These are phyloP conservation scores for Anticlea derivata DNA, from an alignment of 2,888 invertebrate species.

Conservation along the genomic window DNA sequence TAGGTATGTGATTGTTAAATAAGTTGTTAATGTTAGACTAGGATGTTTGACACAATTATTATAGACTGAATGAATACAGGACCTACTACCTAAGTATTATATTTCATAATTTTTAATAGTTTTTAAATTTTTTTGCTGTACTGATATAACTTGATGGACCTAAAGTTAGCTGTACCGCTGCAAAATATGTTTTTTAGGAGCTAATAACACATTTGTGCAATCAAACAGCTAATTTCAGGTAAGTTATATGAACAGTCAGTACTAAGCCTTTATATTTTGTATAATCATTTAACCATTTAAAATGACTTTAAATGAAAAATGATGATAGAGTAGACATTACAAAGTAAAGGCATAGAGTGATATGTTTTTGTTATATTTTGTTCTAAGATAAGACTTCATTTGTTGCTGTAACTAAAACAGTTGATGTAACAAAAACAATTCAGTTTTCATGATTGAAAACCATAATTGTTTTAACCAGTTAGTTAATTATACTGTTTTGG, in stretches of 20 bases:
- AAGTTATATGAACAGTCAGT: no score
- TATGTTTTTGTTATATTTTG: conserved; percentile 9
- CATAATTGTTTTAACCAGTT: conserved; percentile 5
- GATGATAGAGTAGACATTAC: background rate
- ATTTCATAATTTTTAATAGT: conserved; percentile 24
- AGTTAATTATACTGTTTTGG: background rate
- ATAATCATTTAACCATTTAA: conserved; percentile 13
- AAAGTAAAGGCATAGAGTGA: conserved; percentile 8
- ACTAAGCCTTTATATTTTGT: no score
- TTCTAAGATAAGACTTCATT: conserved; percentile 1
- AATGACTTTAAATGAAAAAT: conserved; percentile 18
- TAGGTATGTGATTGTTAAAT: conserved; percentile 4
- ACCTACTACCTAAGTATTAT: conserved; percentile 24
- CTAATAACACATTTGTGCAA: no score
- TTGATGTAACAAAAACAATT: conserved; percentile 26
- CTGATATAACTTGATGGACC: no score
- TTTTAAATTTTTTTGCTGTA: background rate
- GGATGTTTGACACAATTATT: conserved; percentile 2
- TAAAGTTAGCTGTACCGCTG: no score
- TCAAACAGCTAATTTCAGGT: no score
- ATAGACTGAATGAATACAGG: conserved; percentile 1
- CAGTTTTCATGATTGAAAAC: conserved; percentile 31
- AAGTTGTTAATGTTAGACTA: conserved; percentile 4
- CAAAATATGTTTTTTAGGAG: no score
- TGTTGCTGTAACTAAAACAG: background rate